Conservation (phyloP, 2,113 vertebrate species). For the Emydura subglobosa region DNA sequence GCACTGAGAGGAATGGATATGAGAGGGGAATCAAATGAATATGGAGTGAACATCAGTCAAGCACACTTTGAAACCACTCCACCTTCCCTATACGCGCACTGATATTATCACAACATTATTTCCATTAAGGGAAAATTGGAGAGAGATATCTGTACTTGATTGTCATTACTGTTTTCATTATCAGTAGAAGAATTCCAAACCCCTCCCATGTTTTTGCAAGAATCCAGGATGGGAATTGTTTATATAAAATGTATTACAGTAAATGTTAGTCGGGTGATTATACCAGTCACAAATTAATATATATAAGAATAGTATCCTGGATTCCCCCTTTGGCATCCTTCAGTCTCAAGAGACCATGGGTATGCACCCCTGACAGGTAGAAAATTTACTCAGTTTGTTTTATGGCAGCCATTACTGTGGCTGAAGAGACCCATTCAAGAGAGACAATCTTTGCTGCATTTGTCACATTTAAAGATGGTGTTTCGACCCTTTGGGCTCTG, state of each 20-base stretch:
- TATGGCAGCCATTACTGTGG: no score
- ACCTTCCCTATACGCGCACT: background rate
- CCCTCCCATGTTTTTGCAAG: background rate
- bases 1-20: background rate
- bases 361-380: no score
- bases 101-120: background rate
- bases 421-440: no score
- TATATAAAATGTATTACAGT: background rate
- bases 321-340: no score
- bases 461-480: no score
- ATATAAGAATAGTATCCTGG: background rate
- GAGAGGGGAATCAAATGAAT: slow-evolving; percentile 6
- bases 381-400: no score
- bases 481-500: no score
- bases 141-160: background rate
- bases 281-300: background rate
- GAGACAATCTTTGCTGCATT: no score
- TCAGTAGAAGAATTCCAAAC: background rate
- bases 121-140: background rate
- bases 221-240: background rate
- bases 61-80: background rate
- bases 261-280: background rate
- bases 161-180: background rate
- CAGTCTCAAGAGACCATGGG: no score
- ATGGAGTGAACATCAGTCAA: background rate